Evolutionary conservation across 2,113 vertebrate genomes (phyloP).

Genomic region (Sphaerodactylus townsendi): DNA sequence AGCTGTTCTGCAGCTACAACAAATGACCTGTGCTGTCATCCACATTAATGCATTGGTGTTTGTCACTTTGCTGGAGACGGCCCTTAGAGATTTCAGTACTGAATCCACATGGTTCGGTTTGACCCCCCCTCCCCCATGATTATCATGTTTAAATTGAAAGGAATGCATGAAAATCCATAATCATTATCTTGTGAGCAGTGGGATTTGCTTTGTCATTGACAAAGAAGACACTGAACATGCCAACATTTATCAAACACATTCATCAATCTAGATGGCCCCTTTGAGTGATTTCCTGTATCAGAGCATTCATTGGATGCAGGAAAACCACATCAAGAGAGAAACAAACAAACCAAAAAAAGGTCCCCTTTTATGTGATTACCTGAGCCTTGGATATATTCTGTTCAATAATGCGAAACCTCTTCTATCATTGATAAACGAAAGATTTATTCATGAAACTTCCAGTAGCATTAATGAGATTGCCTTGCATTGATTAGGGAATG

Average conservation of each 20-base stretch:
- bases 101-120: background rate
- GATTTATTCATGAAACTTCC: slow-evolving; percentile 59
- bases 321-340: slow-evolving; percentile 29
- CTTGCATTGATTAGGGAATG: slow-evolving; percentile 54
- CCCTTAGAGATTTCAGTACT: background rate
- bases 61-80: slow-evolving; percentile 21
- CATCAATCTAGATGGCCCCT: slow-evolving; percentile 40
- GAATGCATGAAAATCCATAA: background rate
- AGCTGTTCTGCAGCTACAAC: background rate
- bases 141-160: slow-evolving; percentile 30
- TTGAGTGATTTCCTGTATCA: slow-evolving; percentile 25
- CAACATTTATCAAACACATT: slow-evolving; percentile 40
- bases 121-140: slow-evolving; percentile 4
- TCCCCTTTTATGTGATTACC: slow-evolving; percentile 27
- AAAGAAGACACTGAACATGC: slow-evolving; percentile 18
- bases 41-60: background rate
- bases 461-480: slow-evolving; percentile 38
- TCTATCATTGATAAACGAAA: slow-evolving; percentile 45
- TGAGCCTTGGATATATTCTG: slow-evolving; percentile 20
- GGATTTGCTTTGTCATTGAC: slow-evolving; percentile 46
- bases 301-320: slow-evolving; percentile 32
- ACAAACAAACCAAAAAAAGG: background rate
- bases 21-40: background rate
- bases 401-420: slow-evolving; percentile 59
- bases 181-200: slow-evolving; percentile 26